Percentiles rank a stretch among this genome's conserved stretches.
phyloP scores from a whole-genome alignment of 2,888 invertebrate genomes.

The Agrenia bidenticulata region DNA sequence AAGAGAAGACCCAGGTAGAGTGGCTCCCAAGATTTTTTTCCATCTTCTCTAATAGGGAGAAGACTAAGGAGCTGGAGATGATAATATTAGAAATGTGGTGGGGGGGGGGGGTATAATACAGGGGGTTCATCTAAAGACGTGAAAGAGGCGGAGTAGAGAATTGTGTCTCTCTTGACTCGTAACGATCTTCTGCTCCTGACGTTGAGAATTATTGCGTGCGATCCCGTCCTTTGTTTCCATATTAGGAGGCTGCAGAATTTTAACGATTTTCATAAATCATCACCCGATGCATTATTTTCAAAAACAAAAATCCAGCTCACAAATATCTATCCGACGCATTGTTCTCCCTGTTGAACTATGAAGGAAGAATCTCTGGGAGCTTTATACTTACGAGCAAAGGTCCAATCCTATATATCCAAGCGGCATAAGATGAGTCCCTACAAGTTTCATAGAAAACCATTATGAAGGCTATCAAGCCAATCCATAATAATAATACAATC shows the following conservation, averaged over 20 bases:
- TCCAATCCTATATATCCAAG: no score
- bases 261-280: slow-evolving; percentile 54
- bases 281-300: slow-evolving; percentile 49
- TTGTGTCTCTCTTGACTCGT: slow-evolving; percentile 53
- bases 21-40: background rate
- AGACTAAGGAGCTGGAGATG: background rate
- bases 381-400: no score
- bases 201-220: slow-evolving; percentile 53
- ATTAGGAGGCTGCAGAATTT: slow-evolving; percentile 48
- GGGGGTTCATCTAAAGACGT: slow-evolving; percentile 27
- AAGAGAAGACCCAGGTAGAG: background rate
- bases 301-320: slow-evolving; percentile 41
- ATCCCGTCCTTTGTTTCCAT: slow-evolving; percentile 53
- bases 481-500: slow-evolving; percentile 13
- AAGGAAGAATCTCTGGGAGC: no score
- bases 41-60: background rate
- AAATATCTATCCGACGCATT: no score
- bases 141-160: slow-evolving; percentile 53
- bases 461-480: background rate
- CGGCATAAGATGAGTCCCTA: no score
- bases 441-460: slow-evolving; percentile 23
- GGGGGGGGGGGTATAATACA: slow-evolving; percentile 2
- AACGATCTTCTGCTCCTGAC: slow-evolving; percentile 53
- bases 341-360: no score
- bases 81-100: background rate